Evolutionary conservation across 2,888 invertebrate species (phyloP), one percentile per base, ranked within the genome.

Genomic region (Lamproptera curius): DNA sequence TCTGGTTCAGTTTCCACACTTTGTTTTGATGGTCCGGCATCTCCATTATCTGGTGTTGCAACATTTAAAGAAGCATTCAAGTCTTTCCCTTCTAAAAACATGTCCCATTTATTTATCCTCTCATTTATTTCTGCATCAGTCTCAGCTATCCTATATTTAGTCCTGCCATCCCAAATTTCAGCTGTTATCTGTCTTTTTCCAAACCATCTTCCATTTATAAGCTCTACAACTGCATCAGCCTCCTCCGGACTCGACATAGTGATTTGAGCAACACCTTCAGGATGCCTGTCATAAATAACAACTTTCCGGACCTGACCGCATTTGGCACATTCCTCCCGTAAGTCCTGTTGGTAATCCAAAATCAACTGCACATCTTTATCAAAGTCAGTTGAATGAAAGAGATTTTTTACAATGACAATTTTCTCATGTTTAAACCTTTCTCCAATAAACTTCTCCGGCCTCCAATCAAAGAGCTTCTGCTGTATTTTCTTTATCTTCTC

Each of bases 381-480:
- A 83, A 99, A 98, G 61, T 96, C 92, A 52, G 92, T 89, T 0
- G 97, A 94, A 51, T 93, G 92, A 77, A 99, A 99, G 44, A 98
- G 90, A 77, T 99, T 98, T 73, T 96, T 97, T 8, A 99, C 90
- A 40, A 99, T 94, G 0, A 99, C 97, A 41, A 95, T 91, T 68
- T 93, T 92, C 74, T 99, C 99, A 73, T 95, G 93, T 70, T 96
- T 97, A 0, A 93, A 91, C 42, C 97, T 90, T 65, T 96, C 95
- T 1, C 96, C 96, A 23, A 93, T 86, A 70, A 95, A 90, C 73
- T 95, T 96, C 62, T 99, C 98, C 0, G 98, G 98, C 51, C 96
- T 90, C 99, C 99, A 99, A 74, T 97, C 98, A 73, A 99, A 96
- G 40, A 98, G 84, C 92, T 96, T 97, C 70, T 97, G 95, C 71